Conservation (phyloP, 2,797 vertebrate genomes). For the Cryptoprocta ferox region DNA sequence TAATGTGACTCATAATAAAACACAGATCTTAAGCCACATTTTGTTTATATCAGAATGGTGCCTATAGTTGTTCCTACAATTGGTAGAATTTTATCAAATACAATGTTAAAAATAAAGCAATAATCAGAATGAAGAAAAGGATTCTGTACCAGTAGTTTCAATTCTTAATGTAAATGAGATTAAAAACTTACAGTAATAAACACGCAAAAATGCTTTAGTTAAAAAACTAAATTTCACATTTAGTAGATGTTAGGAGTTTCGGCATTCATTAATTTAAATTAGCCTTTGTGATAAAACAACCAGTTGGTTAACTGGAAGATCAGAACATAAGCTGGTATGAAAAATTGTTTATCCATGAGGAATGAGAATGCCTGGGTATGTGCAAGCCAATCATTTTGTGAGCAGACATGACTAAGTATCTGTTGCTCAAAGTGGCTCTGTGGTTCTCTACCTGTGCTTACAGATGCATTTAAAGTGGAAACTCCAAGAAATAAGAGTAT, state of each 20-base stretch:
- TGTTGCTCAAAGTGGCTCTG: not conserved
- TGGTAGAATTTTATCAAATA: conserved; percentile 19
- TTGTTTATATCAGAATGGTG: conserved; percentile 29
- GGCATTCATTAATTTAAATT: conserved; percentile 22
- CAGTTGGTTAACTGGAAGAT: not conserved
- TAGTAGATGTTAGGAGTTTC: not conserved
- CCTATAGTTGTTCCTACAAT: not conserved
- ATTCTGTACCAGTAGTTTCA: not conserved
- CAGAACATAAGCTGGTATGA: not conserved
- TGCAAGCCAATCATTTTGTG: not conserved
- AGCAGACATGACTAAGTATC: not conserved
- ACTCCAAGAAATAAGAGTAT: not conserved
- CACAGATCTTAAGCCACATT: not conserved
- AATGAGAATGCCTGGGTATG: not conserved
- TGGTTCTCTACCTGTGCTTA: not conserved
- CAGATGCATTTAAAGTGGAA: not conserved
- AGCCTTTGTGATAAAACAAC: not conserved
- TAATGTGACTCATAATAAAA: not conserved
- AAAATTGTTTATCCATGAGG: not conserved
- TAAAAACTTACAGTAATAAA: conserved; percentile 4
- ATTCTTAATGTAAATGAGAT: conserved; percentile 41
- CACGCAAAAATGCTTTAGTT: conserved; percentile 35
- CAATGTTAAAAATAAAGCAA: conserved; percentile 53
- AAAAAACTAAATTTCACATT: conserved; percentile 5
- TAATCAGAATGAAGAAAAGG: conserved; percentile 32